Conservation (phyloP, 2,888 invertebrate species). For the Oithona nana region DNA sequence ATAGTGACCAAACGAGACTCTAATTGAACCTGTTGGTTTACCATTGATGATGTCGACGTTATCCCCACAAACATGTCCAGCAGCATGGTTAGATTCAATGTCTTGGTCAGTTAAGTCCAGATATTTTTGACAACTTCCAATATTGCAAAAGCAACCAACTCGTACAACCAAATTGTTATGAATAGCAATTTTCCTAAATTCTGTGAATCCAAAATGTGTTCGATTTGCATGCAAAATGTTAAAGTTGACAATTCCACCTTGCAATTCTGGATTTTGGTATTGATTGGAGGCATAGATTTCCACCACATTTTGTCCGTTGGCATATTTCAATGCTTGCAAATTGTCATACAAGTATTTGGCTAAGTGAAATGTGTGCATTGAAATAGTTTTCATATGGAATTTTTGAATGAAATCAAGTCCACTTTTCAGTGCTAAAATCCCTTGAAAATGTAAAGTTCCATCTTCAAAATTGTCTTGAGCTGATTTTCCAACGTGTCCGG, state of each 20-base stretch:
- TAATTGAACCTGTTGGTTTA: conserved; percentile 70
- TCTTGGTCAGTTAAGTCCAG: conserved; percentile 46
- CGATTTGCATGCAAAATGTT: conserved; percentile 60
- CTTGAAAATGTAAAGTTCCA: conserved; percentile 71
- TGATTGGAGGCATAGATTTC: conserved; percentile 51
- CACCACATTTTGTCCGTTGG: conserved; percentile 47
- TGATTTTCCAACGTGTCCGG: neutral
- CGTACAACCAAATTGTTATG: conserved; percentile 65
- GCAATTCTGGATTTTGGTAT: conserved; percentile 40
- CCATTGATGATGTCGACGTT: conserved; percentile 64
- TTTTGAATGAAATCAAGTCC: conserved; percentile 55
- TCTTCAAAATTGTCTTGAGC: conserved; percentile 49
- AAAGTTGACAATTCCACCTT: conserved; percentile 76
- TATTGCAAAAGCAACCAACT: conserved; percentile 91
- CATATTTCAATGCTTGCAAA: conserved; percentile 43
- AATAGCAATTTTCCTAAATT: conserved; percentile 72
- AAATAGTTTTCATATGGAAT: conserved; percentile 31
- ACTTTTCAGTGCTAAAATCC: conserved; percentile 53
- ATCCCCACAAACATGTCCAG: conserved; percentile 82
- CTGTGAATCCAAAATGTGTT: conserved; percentile 64
- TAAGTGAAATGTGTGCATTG: conserved; percentile 50
- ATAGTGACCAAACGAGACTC: conserved; percentile 83
- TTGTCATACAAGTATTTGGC: conserved; percentile 50
- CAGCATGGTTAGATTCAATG: conserved; percentile 52
- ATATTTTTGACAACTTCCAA: conserved; percentile 74